Percentiles rank a stretch among this genome's conserved stretches.
Evolutionary conservation across 1,140 invertebrate genomes (phyloP).

Genomic region (Tachypleus tridentatus): DNA sequence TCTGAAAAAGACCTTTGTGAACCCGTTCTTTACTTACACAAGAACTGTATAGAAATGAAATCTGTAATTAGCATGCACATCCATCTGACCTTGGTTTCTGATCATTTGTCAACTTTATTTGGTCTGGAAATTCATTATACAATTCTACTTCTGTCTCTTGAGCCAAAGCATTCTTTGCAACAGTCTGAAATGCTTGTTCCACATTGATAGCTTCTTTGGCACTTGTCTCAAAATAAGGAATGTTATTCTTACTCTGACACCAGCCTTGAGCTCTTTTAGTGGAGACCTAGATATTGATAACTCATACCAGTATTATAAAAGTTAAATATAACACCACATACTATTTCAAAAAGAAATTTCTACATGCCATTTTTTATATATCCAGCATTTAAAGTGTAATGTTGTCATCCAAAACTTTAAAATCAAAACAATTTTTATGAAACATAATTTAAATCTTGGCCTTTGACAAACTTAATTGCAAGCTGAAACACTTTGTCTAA

Average conservation of each 20-base stretch:
- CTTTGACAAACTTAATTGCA: too few species aligned
- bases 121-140: slow-evolving; percentile 94
- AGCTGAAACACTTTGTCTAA: too few species aligned
- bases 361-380: too few species aligned
- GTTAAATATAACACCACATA: background rate
- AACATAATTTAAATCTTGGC: too few species aligned
- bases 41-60: too few species aligned
- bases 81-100: slow-evolving; percentile 2
- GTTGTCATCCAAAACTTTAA: too few species aligned
- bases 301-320: background rate
- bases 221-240: slow-evolving; percentile 97
- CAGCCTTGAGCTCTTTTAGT: slow-evolving; percentile 91
- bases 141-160: slow-evolving; percentile 76
- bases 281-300: slow-evolving; percentile 48
- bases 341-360: too few species aligned
- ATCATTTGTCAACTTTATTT: slow-evolving; percentile 54
- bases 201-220: slow-evolving; percentile 97
- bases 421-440: too few species aligned
- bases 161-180: slow-evolving; percentile 90
- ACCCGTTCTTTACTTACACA: too few species aligned
- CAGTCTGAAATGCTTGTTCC: slow-evolving; percentile 92
- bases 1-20: too few species aligned
- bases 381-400: too few species aligned
- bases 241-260: slow-evolving; percentile 96
- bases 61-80: slow-evolving; percentile 3